Evolutionary conservation across 2,113 vertebrate genomes (phyloP).

Genomic region (Oreochromis spilurus): DNA sequence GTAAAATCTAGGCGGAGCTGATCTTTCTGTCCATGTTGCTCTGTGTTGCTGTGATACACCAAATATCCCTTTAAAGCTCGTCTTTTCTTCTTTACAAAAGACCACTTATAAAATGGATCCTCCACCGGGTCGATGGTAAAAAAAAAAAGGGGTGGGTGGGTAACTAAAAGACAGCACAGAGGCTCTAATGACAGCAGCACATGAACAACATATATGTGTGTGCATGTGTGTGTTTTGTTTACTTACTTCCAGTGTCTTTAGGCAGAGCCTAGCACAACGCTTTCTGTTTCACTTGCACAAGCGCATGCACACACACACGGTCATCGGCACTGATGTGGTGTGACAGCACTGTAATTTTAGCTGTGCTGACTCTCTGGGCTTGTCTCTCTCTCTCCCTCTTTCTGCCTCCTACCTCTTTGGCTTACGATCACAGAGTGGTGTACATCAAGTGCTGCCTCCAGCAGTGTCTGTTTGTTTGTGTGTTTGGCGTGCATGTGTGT

Average conservation of each 20-base stretch:
- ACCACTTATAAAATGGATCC: too few relatives aligned
- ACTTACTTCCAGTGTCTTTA: slow-evolving; percentile 33
- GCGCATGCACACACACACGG: slow-evolving; percentile 4
- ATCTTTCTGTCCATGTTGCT: background rate
- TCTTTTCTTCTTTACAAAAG: too few relatives aligned
- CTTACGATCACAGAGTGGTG: slow-evolving; percentile 48
- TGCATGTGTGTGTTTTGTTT: slow-evolving; percentile 10
- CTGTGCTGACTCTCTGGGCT: slow-evolving; percentile 55
- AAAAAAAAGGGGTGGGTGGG: background rate
- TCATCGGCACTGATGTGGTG: slow-evolving; percentile 45
- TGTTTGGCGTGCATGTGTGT: background rate
- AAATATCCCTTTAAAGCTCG: too few relatives aligned
- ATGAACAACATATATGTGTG: background rate
- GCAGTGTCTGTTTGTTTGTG: slow-evolving; percentile 23
- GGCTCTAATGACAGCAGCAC: background rate
- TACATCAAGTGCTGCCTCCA: slow-evolving; percentile 37
- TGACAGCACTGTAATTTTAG: slow-evolving; percentile 68
- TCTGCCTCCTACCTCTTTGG: slow-evolving; percentile 36
- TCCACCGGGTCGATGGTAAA: too few relatives aligned
- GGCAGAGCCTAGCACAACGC: slow-evolving; percentile 31
- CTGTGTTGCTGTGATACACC: background rate
- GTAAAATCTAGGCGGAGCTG: background rate
- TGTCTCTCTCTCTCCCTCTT: slow-evolving; percentile 5
- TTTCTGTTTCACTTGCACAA: slow-evolving; percentile 20
- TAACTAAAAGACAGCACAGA: background rate